Evolutionary conservation across 2,888 invertebrate species (phyloP).

Genomic region (Phalera bucephala): DNA sequence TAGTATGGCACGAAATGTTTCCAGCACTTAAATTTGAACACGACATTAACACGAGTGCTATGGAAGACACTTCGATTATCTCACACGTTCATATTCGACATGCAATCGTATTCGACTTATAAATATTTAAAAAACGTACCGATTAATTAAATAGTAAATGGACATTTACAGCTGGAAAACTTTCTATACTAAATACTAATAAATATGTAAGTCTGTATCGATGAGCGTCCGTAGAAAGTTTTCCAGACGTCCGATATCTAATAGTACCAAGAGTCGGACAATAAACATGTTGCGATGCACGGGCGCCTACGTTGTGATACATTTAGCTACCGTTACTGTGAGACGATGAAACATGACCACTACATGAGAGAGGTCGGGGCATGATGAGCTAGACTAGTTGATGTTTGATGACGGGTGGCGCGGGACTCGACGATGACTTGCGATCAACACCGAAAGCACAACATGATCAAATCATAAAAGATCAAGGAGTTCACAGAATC

Average conservation of each 20-base stretch:
- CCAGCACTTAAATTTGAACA: slow-evolving; percentile 62
- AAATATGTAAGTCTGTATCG: slow-evolving; percentile 49
- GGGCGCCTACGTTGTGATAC: slow-evolving; percentile 83
- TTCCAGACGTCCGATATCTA: slow-evolving; percentile 55
- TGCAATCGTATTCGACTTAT: slow-evolving; percentile 45
- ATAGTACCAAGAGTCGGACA: slow-evolving; percentile 53
- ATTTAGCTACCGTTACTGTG: slow-evolving; percentile 78
- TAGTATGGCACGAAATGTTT: slow-evolving; percentile 57
- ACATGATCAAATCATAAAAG: slow-evolving; percentile 68
- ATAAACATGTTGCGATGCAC: slow-evolving; percentile 61
- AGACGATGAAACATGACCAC: slow-evolving; percentile 70
- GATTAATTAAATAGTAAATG: slow-evolving; percentile 47
- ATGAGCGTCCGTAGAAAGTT: slow-evolving; percentile 67
- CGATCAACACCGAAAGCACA: slow-evolving; percentile 80
- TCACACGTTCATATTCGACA: slow-evolving; percentile 43
- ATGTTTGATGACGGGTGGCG: slow-evolving; percentile 62
- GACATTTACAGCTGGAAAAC: slow-evolving; percentile 70
- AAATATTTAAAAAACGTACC: slow-evolving; percentile 54
- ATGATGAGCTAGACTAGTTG: slow-evolving; percentile 61
- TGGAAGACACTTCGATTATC: slow-evolving; percentile 74
- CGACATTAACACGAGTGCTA: slow-evolving; percentile 56
- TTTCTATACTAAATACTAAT: slow-evolving; percentile 65
- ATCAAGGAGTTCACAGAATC: slow-evolving; percentile 59
- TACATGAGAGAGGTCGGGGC: slow-evolving; percentile 74
- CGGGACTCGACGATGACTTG: slow-evolving; percentile 69